Base-by-base conservation (phyloP, 2,797 vertebrate species). In the Argyrosomus regius region DNA sequence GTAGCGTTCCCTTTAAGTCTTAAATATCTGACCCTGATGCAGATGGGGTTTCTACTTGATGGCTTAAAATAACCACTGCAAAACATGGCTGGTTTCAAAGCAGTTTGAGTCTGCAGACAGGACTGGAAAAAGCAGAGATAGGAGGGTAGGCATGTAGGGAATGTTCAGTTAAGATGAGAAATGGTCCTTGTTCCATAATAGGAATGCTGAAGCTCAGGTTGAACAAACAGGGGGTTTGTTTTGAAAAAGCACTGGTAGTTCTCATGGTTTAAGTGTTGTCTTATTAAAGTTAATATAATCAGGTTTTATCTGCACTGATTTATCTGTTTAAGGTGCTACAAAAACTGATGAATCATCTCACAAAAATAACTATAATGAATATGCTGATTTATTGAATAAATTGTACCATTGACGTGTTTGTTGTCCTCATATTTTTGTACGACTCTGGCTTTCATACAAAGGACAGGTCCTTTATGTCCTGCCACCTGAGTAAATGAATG, bases 361-460 rank as follows among this genome's bases (percentile, higher is more conserved):
- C 39, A 53, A 48, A 39, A 73, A 72, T 3, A 61, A 59, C 52
- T 72, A n/a, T 45, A n/a, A 62, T 66, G 11, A 61, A 58, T 24
- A 50, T 82, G 50, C 77, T 74, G 45, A 83, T 80, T 71, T 53
- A 53, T 54, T 75, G 16, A 82, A 85, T 86, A 86, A 74, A 91
- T 6, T 58, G 0, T 49, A 16, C 20, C 22, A n/a, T 64, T 53
- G 12, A 78, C 3, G 0, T 63, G 24, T 28, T 28, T 53, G 31
- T 63, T 69, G 52, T 49, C 20, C 39, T 77, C 5, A 1, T 22
- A 5, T 74, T 65, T 79, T 49, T 48, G n/a, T 43, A 39, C 43
- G 22, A 35, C 26, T 43, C 20, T 60, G 45, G 6, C 11, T 31
- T 49, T 56, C 7, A 48, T 1, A 31, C 35, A 53, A 46, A 41